These are phyloP conservation scores for Diarsia rubi DNA, from an alignment of 2,888 invertebrate species.

Conservation along the genomic window DNA sequence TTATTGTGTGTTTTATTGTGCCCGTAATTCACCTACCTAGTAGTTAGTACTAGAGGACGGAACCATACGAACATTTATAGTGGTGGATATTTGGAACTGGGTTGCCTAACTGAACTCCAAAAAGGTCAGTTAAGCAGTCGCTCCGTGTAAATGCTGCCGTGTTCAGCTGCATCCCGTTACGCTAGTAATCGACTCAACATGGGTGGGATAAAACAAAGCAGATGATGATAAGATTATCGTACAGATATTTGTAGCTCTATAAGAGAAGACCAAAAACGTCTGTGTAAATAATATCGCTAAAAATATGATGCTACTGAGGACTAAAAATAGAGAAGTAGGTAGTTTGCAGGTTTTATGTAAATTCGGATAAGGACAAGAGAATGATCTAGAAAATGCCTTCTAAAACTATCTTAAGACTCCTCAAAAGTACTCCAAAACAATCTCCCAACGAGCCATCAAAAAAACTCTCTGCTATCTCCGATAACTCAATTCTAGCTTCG, in stretches of 20 bases:
- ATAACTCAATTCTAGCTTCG: slow-evolving; percentile 43
- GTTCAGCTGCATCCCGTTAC: no score
- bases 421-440: slow-evolving; percentile 9
- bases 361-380: not conserved
- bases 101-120: no score
- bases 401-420: not conserved
- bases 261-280: not conserved
- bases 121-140: no score
- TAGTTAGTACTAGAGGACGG: not conserved
- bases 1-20: not conserved
- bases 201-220: no score
- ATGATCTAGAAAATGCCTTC: not conserved
- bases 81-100: no score
- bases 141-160: no score
- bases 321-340: not conserved
- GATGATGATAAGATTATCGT: no score
- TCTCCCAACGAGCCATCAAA: slow-evolving; percentile 7
- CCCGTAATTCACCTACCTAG: not conserved
- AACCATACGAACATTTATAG: not conserved
- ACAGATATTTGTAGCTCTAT: not conserved
- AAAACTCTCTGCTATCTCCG: slow-evolving; percentile 34
- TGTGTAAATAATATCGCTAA: not conserved
- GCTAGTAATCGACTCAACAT: no score
- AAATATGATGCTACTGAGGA: not conserved
- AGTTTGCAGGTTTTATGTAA: not conserved